Evolutionary conservation across 2,797 vertebrate genomes (phyloP), one percentile per base, ranked within the genome.

Genomic region (Petrocephalus schoutedeni): DNA sequence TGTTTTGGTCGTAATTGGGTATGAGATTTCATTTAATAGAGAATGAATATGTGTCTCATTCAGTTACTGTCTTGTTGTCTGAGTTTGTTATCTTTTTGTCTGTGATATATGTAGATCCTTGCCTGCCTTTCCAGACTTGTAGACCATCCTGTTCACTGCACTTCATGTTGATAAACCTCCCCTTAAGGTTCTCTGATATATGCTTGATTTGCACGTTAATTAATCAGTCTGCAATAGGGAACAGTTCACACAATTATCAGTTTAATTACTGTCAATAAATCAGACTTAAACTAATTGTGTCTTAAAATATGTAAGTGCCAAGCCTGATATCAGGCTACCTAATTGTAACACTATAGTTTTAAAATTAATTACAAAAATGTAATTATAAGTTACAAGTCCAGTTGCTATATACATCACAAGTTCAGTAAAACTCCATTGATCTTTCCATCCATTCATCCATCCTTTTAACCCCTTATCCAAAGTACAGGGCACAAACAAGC

Each of bases 231-330:
- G 74, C 74, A 74, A 74, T 14, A 74, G 67, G 67, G 32, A 41
- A 5, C 32, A 74, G 67, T 67, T 32, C 23, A 16, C 71, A 36
- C 32, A 77, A 77, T 41, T 77, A 36, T 77, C 32, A 80, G 19
- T 80, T 80, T 80, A 49, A 41, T 45, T 80, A 80, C 74, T 80
- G 74, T 80, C 74, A 80, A 80, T 80, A 49, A 80, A 49, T 45
- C 74, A 80, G 8, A 21, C 19, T 49, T 77, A 80, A 80, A 80
- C 41, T 49, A 49, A 49, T 21, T 45, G 56, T 57, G 19, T 80
- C 41, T 45, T 80, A 80, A 80, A 80, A 49, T 6, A 6, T 80
- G 41, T 45, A 14, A 49, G 1, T 9, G 54, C 54, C 12, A 4
- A 77, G 71, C 16, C 2, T 21, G n/a, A 80, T 49, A 6, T 80